Evolutionary conservation across 2,113 vertebrate species (phyloP).

Genomic region (Balaenoptera acutorostrata): DNA sequence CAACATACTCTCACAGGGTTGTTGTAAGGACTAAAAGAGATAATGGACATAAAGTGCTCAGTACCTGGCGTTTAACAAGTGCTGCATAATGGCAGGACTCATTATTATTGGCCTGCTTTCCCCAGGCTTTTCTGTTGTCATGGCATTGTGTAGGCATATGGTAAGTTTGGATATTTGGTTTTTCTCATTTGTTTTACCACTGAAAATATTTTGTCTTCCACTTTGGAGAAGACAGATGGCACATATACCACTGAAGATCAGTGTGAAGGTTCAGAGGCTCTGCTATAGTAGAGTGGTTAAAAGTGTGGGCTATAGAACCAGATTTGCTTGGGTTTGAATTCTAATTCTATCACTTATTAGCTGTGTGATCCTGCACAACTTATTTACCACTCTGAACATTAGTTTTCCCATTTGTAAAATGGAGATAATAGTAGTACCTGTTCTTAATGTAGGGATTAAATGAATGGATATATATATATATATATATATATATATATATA

Average conservation of each 20-base stretch:
- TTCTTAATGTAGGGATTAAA: not conserved
- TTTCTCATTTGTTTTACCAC: slow-evolving; percentile 3
- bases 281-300: not conserved
- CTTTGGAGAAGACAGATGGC: not conserved
- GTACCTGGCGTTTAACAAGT: not conserved
- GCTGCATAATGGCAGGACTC: not conserved
- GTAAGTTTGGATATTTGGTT: not conserved
- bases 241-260: not conserved
- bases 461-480: not conserved
- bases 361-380: not conserved
- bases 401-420: slow-evolving; percentile 26
- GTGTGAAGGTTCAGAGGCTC: not conserved
- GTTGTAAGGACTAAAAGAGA: not conserved
- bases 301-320: not conserved
- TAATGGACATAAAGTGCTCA: not conserved
- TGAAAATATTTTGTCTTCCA: not conserved
- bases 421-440: not conserved
- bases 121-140: not conserved
- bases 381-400: not conserved
- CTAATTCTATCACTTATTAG: not conserved
- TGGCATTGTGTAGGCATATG: not conserved
- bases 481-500: not conserved
- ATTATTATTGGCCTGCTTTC: not conserved
- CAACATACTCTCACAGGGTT: not conserved
- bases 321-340: not conserved